A percentile compares a stretch with the other conserved stretches of the same genome.
These are phyloP conservation scores for Phrynocephalus guinanensis DNA, from an alignment of 2,797 vertebrate genomes.

Conservation along the genomic window DNA sequence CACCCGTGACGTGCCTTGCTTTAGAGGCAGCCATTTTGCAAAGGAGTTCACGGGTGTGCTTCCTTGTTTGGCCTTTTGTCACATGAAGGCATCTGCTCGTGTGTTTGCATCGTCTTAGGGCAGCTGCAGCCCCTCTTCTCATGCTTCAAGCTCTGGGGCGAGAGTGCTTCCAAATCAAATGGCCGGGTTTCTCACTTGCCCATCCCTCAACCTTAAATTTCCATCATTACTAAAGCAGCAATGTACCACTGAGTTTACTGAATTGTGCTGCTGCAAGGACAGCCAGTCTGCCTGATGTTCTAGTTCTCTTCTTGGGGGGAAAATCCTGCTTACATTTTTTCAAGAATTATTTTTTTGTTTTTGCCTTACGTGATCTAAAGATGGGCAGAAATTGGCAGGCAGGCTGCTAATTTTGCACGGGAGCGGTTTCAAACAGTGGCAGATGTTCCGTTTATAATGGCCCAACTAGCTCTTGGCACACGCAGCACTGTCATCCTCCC, in stretches of 20 bases:
- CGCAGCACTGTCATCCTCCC: not conserved
- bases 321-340: not conserved
- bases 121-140: not conserved
- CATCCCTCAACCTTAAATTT: not conserved
- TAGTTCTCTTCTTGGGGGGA: not conserved
- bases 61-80: not conserved
- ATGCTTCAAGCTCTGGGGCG: not conserved
- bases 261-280: not conserved
- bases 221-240: rapidly evolving
- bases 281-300: not conserved
- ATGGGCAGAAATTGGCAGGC: not conserved
- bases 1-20: not conserved
- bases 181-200: not conserved
- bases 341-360: not conserved
- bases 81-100: not conserved
- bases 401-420: rapidly evolving
- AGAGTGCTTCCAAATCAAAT: not conserved
- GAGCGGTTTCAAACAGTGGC: not conserved
- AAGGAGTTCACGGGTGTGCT: not conserved
- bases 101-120: not conserved
- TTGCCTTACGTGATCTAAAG: not conserved
- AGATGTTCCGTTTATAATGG: not conserved
- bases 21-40: not conserved
- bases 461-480: not conserved
- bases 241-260: not conserved